Evolutionary conservation across 2,888 invertebrate species (phyloP).

Genomic region (Coelinius sp.): DNA sequence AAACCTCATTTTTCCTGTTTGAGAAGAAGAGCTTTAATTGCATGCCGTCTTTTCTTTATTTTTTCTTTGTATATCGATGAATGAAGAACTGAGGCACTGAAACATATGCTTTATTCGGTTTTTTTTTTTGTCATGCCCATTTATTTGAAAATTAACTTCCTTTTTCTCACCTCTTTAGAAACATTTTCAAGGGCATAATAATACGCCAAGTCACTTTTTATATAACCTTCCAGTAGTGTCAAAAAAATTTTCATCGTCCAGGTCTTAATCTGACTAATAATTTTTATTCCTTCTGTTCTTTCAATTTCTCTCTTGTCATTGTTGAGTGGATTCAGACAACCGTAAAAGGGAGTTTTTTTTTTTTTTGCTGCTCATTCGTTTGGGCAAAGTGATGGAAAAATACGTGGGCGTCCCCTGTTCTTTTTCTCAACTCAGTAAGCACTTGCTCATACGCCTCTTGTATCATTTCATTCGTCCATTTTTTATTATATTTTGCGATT

Average conservation of each 20-base stretch:
- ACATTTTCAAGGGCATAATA: constrained; percentile 17
- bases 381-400: constrained; percentile 2
- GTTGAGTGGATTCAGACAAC: not conserved
- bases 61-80: too few species aligned
- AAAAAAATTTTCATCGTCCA: not conserved
- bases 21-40: too few species aligned
- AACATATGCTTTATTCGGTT: too few species aligned
- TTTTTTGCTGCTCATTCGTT: not conserved
- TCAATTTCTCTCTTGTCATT: not conserved
- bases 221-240: not conserved
- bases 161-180: too few species aligned
- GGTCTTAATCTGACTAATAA: not conserved
- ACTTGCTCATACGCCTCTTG: not conserved
- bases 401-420: constrained; percentile 1
- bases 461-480: constrained; percentile 7
- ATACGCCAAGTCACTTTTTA: not conserved
- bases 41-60: too few species aligned
- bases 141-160: too few species aligned
- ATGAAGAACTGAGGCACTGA: too few species aligned
- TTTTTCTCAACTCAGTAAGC: constrained; percentile 2
- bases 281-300: not conserved
- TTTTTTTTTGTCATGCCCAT: too few species aligned
- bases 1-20: too few species aligned
- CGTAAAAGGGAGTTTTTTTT: constrained; percentile 4
- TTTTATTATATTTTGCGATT: not conserved